Base-by-base conservation (phyloP, 2,888 invertebrate genomes). In the Trichogramma evanescens region DNA sequence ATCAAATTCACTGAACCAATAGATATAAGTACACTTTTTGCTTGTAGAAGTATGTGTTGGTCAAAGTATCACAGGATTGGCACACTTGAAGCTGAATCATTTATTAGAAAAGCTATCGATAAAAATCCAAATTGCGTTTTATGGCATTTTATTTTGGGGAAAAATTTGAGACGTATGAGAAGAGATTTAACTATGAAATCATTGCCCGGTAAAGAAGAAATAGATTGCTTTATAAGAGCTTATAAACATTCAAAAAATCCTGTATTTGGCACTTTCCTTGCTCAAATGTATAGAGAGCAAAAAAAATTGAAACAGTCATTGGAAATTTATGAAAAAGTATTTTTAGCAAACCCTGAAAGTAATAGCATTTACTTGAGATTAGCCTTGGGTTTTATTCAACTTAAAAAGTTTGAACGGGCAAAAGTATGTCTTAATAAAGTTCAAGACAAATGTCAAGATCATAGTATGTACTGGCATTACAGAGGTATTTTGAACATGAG, bases 261-360 rank as follows among this genome's bases (percentile, higher is more conserved):
- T 5, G 40, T 54, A 4, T 59, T 50, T 26, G 56, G 59, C 1
- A 46, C 57, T 4, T 63, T 56, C 43, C 43, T 59, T 3, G 59
- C 59, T 2, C 63, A 63, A n/a, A 57, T 57, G 54, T 59, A 51
- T 26, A 42, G 62, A 1, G 62, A 63, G n/a, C 2, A 38, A 8
- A 41, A 46, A 40, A 4, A 9, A 0, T 10, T 49, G 7, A 1
- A 1, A 3, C n/a, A 50, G n/a, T 56, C 59, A 4, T 6, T 57
- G 1, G n/a, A 38, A 7, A 50, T 63, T 13, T 63, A 63, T 26
- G n/a, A 57, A 6, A n/a, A 57, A 8, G 44, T 63, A n/a, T 54
- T 13, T 38, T 4, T n/a, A 1, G 2, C 9, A 4, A 59, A 49
- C 4, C 54, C 54, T 3, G 48, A 45, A 45, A 57, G 54, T 13